A percentile compares a stretch with the other conserved stretches of the same genome.
Conservation (phyloP, 2,888 invertebrate genomes). For the Coleophora deauratella region DNA sequence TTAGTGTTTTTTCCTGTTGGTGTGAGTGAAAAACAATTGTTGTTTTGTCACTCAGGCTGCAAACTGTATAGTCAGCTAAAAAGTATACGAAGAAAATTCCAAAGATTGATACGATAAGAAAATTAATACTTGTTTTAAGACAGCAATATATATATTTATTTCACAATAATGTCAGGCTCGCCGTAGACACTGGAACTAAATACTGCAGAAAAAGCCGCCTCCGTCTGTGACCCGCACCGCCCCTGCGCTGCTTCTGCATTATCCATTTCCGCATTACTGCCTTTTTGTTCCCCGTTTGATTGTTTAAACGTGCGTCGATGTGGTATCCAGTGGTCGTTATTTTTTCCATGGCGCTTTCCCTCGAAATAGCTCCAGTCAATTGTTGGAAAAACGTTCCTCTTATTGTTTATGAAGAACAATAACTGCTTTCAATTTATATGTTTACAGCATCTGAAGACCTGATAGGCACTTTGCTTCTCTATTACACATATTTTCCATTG, state of each 20-base stretch:
- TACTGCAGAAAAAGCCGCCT: constrained; percentile 4
- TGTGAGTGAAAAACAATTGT: too few relatives aligned
- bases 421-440: constrained; percentile 67
- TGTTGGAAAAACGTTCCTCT: constrained; percentile 67
- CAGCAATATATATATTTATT: too few relatives aligned
- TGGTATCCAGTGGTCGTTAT: constrained; percentile 63
- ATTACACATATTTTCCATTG: constrained; percentile 49
- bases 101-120: too few relatives aligned
- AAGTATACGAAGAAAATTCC: too few relatives aligned
- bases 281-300: constrained; percentile 71
- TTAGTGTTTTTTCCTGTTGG: too few relatives aligned
- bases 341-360: constrained; percentile 63
- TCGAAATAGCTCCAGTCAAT: constrained; percentile 67
- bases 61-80: too few relatives aligned
- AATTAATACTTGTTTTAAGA: too few relatives aligned
- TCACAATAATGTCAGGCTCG: too few relatives aligned
- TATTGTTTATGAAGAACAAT: constrained; percentile 71
- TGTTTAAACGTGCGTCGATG: constrained; percentile 73
- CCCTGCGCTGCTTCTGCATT: constrained; percentile 42
- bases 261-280: constrained; percentile 70
- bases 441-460: constrained; percentile 65
- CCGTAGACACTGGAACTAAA: too few relatives aligned
- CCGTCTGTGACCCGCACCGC: constrained; percentile 4
- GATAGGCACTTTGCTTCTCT: constrained; percentile 60
- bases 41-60: too few relatives aligned